Evolutionary conservation across 2,797 vertebrate genomes (phyloP), one percentile per base, ranked within the genome.

Genomic region (Xenentodon cancila): DNA sequence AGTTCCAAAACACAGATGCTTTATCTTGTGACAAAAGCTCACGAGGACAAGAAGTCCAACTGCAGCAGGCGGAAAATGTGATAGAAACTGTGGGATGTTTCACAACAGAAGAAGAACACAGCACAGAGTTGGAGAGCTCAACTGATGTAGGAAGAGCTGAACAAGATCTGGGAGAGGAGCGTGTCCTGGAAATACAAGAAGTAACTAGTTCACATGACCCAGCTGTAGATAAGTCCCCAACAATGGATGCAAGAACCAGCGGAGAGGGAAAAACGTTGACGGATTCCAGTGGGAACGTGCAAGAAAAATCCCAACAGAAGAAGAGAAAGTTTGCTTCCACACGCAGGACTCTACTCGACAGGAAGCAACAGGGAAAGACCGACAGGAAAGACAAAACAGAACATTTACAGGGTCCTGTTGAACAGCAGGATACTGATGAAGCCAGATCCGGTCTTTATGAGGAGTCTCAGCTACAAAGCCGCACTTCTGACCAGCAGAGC

Each of bases 261-360:
- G 66, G 51, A 34, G 21, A 59, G 59, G 66, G 73, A 43, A 43
- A 50, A 45, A 52, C 3, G 11, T 1, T n/a, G 21, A 57, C 25
- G 44, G 59, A 57, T 22, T 11, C 59, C 21, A 49, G 40, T 48
- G 69, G 40, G 34, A 53, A 47, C 43, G 44, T 60, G 19, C 74
- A 72, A 22, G 67, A 45, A 54, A 58, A 51, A 45, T 60, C 64
- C 9, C 56, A 74, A 68, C 60, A 73, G 47, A 89, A 62, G 61
- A 89, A 44, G 53, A 89, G 78, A 61, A 90, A 91, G 65, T 79
- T 92, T 67, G 89, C 87, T 18, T 92, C 90, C 7, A 84, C 82
- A 65, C 86, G 84, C 54, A 88, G 32, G 56, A 63, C 1, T 46
- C 64, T 32, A 17, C 48, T 79, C 30, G 59, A 57, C 9, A 64